Conservation (phyloP, 1,140 invertebrate species). For the Drosophila nigrodunni region DNA sequence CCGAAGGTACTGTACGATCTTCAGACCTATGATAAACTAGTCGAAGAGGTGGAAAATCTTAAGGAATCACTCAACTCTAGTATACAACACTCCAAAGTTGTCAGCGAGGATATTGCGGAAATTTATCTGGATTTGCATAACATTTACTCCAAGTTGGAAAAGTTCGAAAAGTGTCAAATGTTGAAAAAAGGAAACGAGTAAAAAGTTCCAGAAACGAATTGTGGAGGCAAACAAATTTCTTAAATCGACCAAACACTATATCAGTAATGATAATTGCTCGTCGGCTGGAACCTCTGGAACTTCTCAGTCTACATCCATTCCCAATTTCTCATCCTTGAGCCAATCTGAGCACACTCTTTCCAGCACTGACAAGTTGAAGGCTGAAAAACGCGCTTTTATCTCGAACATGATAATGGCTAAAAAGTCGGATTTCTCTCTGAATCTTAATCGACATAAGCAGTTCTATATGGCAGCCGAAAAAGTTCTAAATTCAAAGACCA, state of each 20-base stretch:
- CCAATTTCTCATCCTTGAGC: neutral
- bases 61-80: slow-evolving; percentile 4
- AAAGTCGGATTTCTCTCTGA: slow-evolving; percentile 47
- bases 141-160: slow-evolving; percentile 52
- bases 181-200: neutral
- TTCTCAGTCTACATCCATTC: neutral
- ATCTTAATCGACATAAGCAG: slow-evolving; percentile 43
- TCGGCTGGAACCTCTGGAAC: neutral
- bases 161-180: neutral
- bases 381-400: slow-evolving; percentile 21
- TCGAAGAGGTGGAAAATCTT: slow-evolving; percentile 17
- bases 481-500: neutral
- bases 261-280: slow-evolving; percentile 22
- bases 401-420: slow-evolving; percentile 38
- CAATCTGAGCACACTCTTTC: neutral
- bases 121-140: slow-evolving; percentile 59
- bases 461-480: slow-evolving; percentile 23
- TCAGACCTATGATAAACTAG: neutral
- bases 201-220: slow-evolving; percentile 11
- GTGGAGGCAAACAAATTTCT: slow-evolving; percentile 37
- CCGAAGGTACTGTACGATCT: slow-evolving; percentile 42
- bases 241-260: slow-evolving; percentile 31
- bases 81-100: slow-evolving; percentile 18
- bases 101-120: slow-evolving; percentile 48
- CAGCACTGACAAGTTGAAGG: neutral